Percentiles rank a stretch among this genome's conserved stretches.
Conservation (phyloP, 1,140 invertebrate species). For the Agrilus planipennis region DNA sequence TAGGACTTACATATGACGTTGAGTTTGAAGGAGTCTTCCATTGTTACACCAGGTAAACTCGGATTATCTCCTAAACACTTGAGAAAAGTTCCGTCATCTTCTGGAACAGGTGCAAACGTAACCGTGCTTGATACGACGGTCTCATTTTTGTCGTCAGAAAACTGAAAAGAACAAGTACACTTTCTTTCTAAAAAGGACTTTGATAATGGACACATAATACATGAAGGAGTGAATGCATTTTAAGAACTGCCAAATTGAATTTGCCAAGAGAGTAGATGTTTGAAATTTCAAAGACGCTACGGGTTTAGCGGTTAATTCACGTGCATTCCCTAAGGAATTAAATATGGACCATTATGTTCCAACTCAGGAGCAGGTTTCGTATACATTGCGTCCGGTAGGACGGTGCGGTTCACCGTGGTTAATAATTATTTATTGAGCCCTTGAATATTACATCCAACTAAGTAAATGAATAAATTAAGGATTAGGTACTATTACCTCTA, state of each 20-base stretch:
- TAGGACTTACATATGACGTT: slow-evolving; percentile 87
- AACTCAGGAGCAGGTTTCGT: no score
- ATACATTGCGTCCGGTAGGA: no score
- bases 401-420: no score
- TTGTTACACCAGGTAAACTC: slow-evolving; percentile 50
- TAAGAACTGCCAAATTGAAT: no score
- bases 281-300: no score
- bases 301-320: no score
- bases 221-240: no score
- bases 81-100: slow-evolving; percentile 69
- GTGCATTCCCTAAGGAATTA: no score
- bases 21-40: slow-evolving; percentile 68
- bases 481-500: not conserved
- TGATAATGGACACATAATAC: not conserved
- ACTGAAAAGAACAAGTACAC: slow-evolving; percentile 34
- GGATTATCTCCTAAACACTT: slow-evolving; percentile 79
- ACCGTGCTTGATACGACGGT: slow-evolving; percentile 63
- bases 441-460: not conserved
- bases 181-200: not conserved
- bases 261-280: no score
- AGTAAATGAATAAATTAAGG: not conserved
- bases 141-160: slow-evolving; percentile 49
- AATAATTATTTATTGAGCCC: not conserved
- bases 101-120: slow-evolving; percentile 64
- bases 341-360: no score